These are phyloP conservation scores for Peucedramus taeniatus DNA, from an alignment of 2,113 vertebrate species.

Conservation along the genomic window DNA sequence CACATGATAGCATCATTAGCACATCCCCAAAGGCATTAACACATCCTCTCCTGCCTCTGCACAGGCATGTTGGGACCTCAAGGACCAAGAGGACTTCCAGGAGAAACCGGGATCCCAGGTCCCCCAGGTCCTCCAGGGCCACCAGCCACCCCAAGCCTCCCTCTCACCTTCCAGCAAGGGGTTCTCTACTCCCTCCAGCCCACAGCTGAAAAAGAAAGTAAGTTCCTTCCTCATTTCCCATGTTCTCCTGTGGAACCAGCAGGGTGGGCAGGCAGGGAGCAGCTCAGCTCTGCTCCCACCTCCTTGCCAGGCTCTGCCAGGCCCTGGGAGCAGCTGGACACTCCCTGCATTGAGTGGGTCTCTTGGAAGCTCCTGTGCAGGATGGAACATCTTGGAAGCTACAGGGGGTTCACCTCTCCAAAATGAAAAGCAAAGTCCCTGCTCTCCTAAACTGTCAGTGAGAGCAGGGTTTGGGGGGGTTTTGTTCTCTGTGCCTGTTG, in stretches of 20 bases:
- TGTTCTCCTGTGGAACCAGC: neutral
- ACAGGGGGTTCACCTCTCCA: neutral
- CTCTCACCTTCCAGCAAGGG: conserved; percentile 70
- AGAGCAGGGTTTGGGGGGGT: neutral
- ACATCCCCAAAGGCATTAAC: neutral
- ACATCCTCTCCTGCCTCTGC: neutral
- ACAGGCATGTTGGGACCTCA: conserved; percentile 76
- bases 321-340: neutral
- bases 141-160: conserved; percentile 68
- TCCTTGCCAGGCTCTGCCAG: neutral
- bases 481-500: neutral
- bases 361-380: neutral
- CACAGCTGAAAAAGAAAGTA: conserved; percentile 76
- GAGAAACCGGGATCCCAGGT: conserved; percentile 79
- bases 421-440: neutral
- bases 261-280: neutral
- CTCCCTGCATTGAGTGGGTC: neutral
- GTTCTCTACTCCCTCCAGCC: conserved; percentile 82
- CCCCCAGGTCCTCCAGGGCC: conserved; percentile 83
- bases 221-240: neutral
- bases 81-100: conserved; percentile 80
- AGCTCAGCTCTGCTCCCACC: neutral
- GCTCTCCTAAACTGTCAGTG: neutral
- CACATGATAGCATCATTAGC: neutral
- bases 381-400: neutral